Conservation (phyloP, 2,113 vertebrate genomes). For the Gallinago jamesoni region DNA sequence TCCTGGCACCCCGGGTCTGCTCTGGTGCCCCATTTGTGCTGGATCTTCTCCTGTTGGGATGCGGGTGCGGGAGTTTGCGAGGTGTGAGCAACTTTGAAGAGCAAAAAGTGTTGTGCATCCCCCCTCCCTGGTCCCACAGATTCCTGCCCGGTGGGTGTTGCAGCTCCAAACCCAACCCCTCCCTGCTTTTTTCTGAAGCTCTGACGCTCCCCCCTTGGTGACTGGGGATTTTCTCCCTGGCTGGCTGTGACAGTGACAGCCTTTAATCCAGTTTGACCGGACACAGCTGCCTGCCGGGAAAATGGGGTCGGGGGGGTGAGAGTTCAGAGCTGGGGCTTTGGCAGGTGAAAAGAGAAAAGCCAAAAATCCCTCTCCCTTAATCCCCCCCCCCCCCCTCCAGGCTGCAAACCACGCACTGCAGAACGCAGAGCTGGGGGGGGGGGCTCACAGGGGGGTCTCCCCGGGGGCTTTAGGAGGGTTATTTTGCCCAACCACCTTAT, state of each 20-base stretch:
- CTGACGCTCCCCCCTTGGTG: accelerated
- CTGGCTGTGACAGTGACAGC: not conserved
- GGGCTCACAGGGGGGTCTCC: accelerated
- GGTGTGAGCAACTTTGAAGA: accelerated
- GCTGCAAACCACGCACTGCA: no score
- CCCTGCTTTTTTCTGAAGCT: not conserved
- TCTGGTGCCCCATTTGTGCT: accelerated
- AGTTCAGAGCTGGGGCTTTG: not conserved
- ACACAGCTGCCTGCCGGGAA: not conserved
- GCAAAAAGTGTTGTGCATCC: accelerated
- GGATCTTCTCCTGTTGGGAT: not conserved
- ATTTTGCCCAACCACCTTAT: not conserved
- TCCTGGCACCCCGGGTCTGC: not conserved
- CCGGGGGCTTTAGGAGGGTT: no score
- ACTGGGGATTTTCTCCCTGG: not conserved
- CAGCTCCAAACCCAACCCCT: not conserved
- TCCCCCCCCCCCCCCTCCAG: not conserved
- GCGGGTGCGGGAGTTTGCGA: accelerated
- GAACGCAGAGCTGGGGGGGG: not conserved
- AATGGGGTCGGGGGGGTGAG: not conserved
- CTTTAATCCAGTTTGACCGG: not conserved
- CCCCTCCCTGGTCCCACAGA: not conserved
- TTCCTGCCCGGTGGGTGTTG: not conserved
- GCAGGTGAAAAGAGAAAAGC: not conserved
- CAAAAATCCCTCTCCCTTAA: not conserved